These are phyloP conservation scores for Imbricaverruca yamaguchii DNA, from an alignment of 2,888 invertebrate species.

Conservation along the genomic window DNA sequence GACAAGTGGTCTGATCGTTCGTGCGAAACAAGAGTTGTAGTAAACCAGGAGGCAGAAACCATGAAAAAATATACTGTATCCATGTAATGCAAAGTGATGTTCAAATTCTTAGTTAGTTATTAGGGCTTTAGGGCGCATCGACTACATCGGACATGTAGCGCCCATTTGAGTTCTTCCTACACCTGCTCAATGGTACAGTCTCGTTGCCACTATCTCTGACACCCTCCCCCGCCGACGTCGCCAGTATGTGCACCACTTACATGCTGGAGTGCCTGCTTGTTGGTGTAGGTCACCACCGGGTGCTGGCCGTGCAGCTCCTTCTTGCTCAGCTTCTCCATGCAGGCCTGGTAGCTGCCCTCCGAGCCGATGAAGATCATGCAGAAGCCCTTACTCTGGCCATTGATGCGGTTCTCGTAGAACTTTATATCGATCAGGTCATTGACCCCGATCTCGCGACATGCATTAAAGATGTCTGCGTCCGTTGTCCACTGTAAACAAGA, in stretches of 20 bases:
- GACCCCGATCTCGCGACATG: slow-evolving; percentile 79
- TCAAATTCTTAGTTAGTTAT: too few species aligned
- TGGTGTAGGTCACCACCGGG: slow-evolving; percentile 89
- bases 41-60: too few species aligned
- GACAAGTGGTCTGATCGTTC: too few species aligned
- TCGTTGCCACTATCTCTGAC: too few species aligned
- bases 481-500: slow-evolving; percentile 71
- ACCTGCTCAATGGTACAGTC: too few species aligned
- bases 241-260: slow-evolving; percentile 37
- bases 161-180: too few species aligned
- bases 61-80: too few species aligned
- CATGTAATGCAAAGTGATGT: too few species aligned
- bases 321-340: slow-evolving; percentile 89
- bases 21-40: too few species aligned
- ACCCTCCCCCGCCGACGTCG: too few species aligned
- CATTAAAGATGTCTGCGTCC: slow-evolving; percentile 89
- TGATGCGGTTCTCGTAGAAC: slow-evolving; percentile 97
- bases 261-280: slow-evolving; percentile 72
- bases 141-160: too few species aligned
- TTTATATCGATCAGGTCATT: slow-evolving; percentile 94
- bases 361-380: slow-evolving; percentile 92
- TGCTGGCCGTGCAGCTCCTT: slow-evolving; percentile 86
- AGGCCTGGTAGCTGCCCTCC: slow-evolving; percentile 76
- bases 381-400: slow-evolving; percentile 98
- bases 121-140: too few species aligned